These are phyloP conservation scores for Drosophila ficusphila DNA, from an alignment of 1,140 invertebrate genomes.

Conservation along the genomic window DNA sequence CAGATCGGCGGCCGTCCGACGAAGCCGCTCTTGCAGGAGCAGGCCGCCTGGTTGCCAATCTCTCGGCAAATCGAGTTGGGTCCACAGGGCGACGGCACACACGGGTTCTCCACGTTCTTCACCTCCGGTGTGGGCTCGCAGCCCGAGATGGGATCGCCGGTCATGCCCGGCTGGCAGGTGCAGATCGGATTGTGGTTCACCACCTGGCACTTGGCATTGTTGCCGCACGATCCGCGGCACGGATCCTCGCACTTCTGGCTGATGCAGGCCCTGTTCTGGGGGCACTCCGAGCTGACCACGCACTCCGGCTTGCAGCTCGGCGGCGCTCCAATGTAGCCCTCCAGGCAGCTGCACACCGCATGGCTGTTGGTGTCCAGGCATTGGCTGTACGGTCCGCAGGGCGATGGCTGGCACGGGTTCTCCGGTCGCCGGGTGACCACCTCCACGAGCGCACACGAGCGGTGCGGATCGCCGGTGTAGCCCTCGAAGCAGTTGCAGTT, in stretches of 20 bases:
- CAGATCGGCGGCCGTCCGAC: conserved; percentile 89
- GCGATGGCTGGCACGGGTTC: conserved; percentile 90
- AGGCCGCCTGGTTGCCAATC: conserved; percentile 89
- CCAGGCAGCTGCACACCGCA: conserved; percentile 92
- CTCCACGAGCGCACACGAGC: conserved; percentile 65
- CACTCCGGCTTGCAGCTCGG: conserved; percentile 93
- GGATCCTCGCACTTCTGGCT: conserved; percentile 93
- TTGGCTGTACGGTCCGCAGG: conserved; percentile 92
- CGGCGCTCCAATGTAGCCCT: conserved; percentile 90
- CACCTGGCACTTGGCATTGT: conserved; percentile 92
- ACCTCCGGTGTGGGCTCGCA: conserved; percentile 85
- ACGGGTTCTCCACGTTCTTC: conserved; percentile 86
- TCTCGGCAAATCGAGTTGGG: conserved; percentile 90
- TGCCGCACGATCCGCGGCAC: conserved; percentile 92
- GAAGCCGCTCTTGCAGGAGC: conserved; percentile 89
- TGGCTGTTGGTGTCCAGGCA: conserved; percentile 87
- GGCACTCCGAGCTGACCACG: conserved; percentile 92
- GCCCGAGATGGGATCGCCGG: conserved; percentile 90
- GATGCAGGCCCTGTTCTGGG: conserved; percentile 92
- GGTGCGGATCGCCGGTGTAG: conserved; percentile 90
- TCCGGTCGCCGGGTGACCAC: conserved; percentile 79
- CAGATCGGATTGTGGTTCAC: conserved; percentile 94
- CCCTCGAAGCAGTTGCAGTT: conserved; percentile 90
- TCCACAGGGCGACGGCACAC: conserved; percentile 91
- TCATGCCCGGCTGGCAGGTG: conserved; percentile 89